These are phyloP conservation scores for Molanna angustata DNA, from an alignment of 2,888 invertebrate genomes.

Conservation along the genomic window DNA sequence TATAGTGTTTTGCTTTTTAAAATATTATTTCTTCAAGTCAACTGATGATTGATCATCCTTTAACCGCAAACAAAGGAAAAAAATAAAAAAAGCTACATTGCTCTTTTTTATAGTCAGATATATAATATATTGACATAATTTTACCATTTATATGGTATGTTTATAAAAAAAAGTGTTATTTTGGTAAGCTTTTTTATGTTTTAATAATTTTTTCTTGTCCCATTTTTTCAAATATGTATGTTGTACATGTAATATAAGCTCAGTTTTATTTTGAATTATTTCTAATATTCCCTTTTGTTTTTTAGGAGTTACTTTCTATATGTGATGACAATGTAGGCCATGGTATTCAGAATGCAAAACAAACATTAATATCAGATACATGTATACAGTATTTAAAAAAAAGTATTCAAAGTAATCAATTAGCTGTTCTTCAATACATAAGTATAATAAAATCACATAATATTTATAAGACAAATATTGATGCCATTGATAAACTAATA, in stretches of 20 bases:
- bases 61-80: too few relatives aligned
- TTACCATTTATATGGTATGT: too few relatives aligned
- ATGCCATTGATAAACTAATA: conserved; percentile 14
- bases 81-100: too few relatives aligned
- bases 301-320: conserved; percentile 44
- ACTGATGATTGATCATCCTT: too few relatives aligned
- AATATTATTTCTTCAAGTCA: too few relatives aligned
- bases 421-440: conserved; percentile 40
- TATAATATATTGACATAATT: too few relatives aligned
- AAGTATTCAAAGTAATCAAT: conserved; percentile 49
- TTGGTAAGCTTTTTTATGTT: not conserved
- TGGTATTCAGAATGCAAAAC: conserved; percentile 40
- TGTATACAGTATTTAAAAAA: conserved; percentile 45
- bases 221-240: too few relatives aligned
- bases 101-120: too few relatives aligned
- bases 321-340: conserved; percentile 42
- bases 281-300: conserved; percentile 7
- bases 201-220: not conserved
- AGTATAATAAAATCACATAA: conserved; percentile 10
- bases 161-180: too few relatives aligned
- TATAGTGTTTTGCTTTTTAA: too few relatives aligned
- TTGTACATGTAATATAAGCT: too few relatives aligned
- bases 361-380: conserved; percentile 39
- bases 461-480: conserved; percentile 6
- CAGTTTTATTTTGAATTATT: conserved; percentile 2